Percentiles rank a stretch among this genome's conserved stretches.
Evolutionary conservation across 30 jellyfish, hydroid and myxozoan species (phyloP).

Genomic region (Cassiopea xamachana): DNA sequence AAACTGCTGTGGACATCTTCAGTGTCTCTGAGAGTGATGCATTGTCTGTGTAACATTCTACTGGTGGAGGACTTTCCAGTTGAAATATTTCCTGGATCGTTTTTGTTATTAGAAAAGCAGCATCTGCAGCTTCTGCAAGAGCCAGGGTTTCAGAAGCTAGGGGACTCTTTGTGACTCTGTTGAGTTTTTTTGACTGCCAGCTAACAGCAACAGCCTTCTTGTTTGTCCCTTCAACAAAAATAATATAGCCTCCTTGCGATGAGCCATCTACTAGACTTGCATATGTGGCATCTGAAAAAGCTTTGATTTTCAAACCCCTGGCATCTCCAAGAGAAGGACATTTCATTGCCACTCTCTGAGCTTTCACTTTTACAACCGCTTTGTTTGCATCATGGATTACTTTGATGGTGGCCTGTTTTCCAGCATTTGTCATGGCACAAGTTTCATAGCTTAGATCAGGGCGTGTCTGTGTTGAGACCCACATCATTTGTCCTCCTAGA

Average conservation of each 20-base stretch:
- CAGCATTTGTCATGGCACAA: neutral
- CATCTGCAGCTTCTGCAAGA: slow-evolving; percentile 45
- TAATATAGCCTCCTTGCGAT: slow-evolving; percentile 47
- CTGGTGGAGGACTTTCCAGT: neutral
- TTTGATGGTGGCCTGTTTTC: slow-evolving; percentile 33
- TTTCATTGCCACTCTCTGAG: neutral
- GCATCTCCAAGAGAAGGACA: neutral
- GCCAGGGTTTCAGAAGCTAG: slow-evolving; percentile 68
- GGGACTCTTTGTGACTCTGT: slow-evolving; percentile 30
- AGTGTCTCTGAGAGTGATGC: neutral
- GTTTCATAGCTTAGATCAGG: slow-evolving; percentile 43
- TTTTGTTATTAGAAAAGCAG: slow-evolving; percentile 22
- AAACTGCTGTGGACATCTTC: neutral
- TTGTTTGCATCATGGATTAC: slow-evolving; percentile 48
- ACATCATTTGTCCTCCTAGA: slow-evolving; percentile 28
- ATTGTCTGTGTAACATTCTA: neutral
- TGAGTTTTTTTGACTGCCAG: slow-evolving; percentile 35
- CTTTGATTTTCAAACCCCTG: neutral
- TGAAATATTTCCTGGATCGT: neutral
- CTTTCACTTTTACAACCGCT: slow-evolving; percentile 2
- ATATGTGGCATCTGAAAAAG: slow-evolving; percentile 19
- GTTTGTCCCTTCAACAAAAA: slow-evolving; percentile 14
- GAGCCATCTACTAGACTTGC: slow-evolving; percentile 39
- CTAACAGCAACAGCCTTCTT: slow-evolving; percentile 8
- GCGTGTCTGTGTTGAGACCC: slow-evolving; percentile 50